phyloP scores from a whole-genome alignment of 2,797 vertebrate genomes.

The Mormyrus proboscirostris region DNA sequence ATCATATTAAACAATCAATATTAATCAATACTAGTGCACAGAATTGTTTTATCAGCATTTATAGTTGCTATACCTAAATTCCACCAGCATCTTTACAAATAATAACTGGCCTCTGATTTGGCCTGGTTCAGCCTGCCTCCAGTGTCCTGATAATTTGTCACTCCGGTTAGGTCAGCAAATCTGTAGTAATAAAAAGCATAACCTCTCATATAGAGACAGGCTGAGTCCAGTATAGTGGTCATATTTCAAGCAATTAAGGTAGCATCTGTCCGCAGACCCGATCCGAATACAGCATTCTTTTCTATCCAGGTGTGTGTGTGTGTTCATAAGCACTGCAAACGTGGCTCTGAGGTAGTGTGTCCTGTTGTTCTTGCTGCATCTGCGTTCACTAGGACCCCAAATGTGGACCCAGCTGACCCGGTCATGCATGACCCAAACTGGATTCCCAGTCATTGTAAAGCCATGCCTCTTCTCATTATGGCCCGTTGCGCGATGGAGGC shows the following conservation, averaged over 20 bases:
- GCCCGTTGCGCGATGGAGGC: constrained; percentile 38
- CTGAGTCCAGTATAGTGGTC: neutral
- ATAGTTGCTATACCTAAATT: neutral
- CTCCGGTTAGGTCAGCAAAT: neutral
- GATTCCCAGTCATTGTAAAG: constrained; percentile 45
- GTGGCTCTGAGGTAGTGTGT: neutral
- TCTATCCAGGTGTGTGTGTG: neutral
- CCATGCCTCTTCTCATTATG: constrained; percentile 35
- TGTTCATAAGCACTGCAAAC: neutral
- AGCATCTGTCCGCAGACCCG: neutral
- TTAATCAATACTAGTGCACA: neutral
- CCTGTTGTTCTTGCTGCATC: neutral
- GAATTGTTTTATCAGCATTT: neutral
- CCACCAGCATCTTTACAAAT: too few relatives aligned
- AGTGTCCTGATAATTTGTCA: neutral
- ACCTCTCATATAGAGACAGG: neutral
- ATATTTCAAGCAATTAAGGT: neutral
- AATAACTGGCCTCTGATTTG: neutral
- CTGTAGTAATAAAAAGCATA: neutral
- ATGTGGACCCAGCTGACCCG: neutral
- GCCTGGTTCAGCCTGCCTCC: neutral
- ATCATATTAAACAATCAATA: neutral
- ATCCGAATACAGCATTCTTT: neutral
- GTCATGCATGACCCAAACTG: constrained; percentile 44
- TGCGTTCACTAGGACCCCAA: neutral